Evolutionary conservation across 2,888 invertebrate genomes (phyloP).

Genomic region (Tetranychus piercei): DNA sequence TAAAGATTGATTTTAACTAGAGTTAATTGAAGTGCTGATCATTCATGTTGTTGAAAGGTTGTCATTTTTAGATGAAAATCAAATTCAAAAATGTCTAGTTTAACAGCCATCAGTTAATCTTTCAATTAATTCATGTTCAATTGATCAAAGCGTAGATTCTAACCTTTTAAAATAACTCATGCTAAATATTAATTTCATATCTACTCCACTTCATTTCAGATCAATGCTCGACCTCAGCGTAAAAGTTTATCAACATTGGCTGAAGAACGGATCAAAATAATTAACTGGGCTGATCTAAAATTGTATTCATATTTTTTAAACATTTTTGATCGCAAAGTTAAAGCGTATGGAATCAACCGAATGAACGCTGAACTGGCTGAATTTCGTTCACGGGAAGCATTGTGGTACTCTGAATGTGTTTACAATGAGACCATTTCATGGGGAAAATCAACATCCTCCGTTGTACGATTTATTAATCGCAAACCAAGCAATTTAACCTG

Average conservation of each 20-base stretch:
- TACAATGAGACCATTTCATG: constrained; percentile 18
- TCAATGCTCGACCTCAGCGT: constrained; percentile 18
- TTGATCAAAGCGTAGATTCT: background rate
- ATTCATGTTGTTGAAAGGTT: too few species aligned
- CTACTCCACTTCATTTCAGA: background rate
- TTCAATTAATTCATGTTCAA: background rate
- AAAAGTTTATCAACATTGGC: constrained; percentile 22
- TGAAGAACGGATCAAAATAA: constrained; percentile 19
- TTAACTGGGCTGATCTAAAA: constrained; percentile 25
- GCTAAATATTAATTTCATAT: background rate
- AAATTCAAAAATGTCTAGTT: too few species aligned
- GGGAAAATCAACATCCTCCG: constrained; percentile 15
- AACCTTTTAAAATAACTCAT: background rate
- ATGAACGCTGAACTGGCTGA: constrained; percentile 23
- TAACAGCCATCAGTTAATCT: too few species aligned
- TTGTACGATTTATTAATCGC: constrained; percentile 22
- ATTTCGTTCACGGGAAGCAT: constrained; percentile 20
- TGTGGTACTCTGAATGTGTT: constrained; percentile 26
- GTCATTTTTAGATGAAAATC: too few species aligned
- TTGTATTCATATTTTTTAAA: constrained; percentile 25
- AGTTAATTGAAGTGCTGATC: too few species aligned
- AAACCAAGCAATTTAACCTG: constrained; percentile 22
- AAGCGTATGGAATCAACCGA: constrained; percentile 22
- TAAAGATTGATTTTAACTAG: too few species aligned
- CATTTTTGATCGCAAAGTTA: constrained; percentile 22